These are phyloP conservation scores for Drosophila neoperkinsi DNA, from an alignment of 2,888 invertebrate genomes.

Conservation along the genomic window DNA sequence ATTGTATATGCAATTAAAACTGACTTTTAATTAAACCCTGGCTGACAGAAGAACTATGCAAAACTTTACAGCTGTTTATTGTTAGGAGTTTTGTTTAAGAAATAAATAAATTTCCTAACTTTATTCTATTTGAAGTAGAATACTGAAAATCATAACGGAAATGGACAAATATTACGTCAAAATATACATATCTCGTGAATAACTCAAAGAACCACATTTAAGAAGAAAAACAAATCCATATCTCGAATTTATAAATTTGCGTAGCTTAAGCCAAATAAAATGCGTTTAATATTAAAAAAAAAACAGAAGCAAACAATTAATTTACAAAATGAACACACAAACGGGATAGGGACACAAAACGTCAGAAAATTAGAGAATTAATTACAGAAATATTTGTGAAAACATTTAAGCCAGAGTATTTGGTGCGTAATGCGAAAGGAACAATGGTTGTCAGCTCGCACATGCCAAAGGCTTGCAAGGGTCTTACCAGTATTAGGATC, in stretches of 20 bases:
- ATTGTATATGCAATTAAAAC: not conserved
- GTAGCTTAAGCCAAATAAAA: not conserved
- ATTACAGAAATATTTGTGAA: conserved; percentile 38
- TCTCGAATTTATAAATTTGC: not conserved
- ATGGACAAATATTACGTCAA: not conserved
- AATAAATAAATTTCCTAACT: not conserved
- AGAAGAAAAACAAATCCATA: not conserved
- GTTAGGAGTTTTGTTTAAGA: not conserved
- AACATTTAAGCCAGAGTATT: conserved; percentile 21
- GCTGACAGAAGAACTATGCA: not conserved
- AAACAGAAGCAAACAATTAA: conserved; percentile 10
- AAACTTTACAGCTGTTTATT: not conserved
- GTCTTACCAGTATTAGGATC: conserved; percentile 4
- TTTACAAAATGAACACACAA: conserved; percentile 16
- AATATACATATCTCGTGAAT: not conserved
- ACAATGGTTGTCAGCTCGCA: conserved; percentile 37
- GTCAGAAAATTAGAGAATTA: conserved; percentile 26
- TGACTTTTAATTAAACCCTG: not conserved
- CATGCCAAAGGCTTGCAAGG: conserved; percentile 36
- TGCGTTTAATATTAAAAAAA: not conserved
- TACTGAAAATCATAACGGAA: not conserved
- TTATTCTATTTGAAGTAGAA: not conserved
- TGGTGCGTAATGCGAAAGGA: conserved; percentile 37
- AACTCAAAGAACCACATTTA: not conserved
- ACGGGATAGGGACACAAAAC: not conserved